phyloP scores from a whole-genome alignment of 2,888 invertebrate genomes.

The Scelioninae gen. 2 region DNA sequence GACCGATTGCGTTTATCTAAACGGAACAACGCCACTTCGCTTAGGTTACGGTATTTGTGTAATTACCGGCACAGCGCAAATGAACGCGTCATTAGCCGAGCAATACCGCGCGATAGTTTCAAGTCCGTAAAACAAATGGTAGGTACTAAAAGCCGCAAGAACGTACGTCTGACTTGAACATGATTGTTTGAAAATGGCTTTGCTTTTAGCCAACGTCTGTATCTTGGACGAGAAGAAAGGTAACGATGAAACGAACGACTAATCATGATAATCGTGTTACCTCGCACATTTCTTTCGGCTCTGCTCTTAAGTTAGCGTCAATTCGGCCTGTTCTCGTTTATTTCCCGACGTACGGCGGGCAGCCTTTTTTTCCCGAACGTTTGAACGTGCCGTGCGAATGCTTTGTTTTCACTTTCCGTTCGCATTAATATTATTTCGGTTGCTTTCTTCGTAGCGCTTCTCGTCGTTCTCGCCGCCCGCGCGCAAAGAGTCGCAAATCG shows the following conservation, averaged over 20 bases:
- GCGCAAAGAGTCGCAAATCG: conserved; percentile 60
- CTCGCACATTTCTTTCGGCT: conserved; percentile 56
- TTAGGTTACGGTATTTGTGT: conserved; percentile 40
- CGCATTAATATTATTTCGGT: conserved; percentile 62
- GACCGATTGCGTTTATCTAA: conserved; percentile 31
- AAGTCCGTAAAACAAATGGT: conserved; percentile 55
- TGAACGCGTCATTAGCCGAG: conserved; percentile 46
- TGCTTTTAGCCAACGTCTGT: conserved; percentile 74
- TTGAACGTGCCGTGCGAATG: conserved; percentile 1
- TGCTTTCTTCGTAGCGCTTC: conserved; percentile 69
- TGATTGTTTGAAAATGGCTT: conserved; percentile 73
- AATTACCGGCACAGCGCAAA: conserved; percentile 54
- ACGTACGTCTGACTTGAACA: conserved; percentile 63
- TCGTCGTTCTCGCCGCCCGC: conserved; percentile 65
- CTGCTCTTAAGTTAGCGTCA: conserved; percentile 20
- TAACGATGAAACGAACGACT: conserved; percentile 66
- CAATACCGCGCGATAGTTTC: conserved; percentile 39
- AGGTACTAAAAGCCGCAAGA: conserved; percentile 57
- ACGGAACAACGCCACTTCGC: conserved; percentile 15
- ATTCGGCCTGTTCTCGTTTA: conserved; percentile 48
- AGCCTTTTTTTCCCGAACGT: not conserved
- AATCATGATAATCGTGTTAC: conserved; percentile 58
- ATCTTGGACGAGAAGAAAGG: conserved; percentile 74
- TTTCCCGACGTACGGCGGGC: conserved; percentile 11
- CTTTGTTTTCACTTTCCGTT: conserved; percentile 36